Conservation (phyloP, 2,113 vertebrate species). For the Mohoua ochrocephala region DNA sequence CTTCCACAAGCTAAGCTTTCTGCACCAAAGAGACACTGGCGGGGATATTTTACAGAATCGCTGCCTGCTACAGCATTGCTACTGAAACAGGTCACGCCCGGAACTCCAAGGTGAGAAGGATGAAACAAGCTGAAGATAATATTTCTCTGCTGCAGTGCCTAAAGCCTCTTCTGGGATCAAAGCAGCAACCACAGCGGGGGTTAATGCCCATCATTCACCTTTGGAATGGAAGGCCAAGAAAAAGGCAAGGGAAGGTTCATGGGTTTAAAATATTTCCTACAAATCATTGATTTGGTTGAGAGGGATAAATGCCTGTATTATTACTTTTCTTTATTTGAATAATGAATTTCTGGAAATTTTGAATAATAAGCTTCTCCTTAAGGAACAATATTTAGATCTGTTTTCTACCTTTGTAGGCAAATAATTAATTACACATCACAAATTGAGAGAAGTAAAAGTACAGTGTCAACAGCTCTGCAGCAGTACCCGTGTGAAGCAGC, state of each 20-base stretch:
- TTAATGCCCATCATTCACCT: neutral
- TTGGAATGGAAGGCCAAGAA: neutral
- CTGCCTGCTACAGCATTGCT: fast-evolving
- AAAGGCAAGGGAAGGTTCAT: neutral
- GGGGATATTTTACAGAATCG: neutral
- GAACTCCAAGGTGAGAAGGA: neutral
- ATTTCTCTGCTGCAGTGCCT: neutral
- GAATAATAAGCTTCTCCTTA: neutral
- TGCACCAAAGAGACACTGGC: neutral
- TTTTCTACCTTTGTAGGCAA: neutral
- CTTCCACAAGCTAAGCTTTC: neutral
- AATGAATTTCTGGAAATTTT: neutral
- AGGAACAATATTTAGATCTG: neutral
- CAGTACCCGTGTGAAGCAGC: neutral
- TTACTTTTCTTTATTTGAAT: neutral
- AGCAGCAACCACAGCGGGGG: neutral
- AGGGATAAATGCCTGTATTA: neutral
- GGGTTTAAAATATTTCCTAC: neutral
- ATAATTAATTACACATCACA: neutral
- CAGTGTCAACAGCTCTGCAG: neutral
- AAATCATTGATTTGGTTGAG: neutral
- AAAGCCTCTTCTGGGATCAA: neutral
- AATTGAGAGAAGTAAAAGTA: neutral
- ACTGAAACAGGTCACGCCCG: neutral
- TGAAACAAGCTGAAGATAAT: neutral